phyloP scores from a whole-genome alignment of 2,113 vertebrate genomes.

The Centropus bengalensis region DNA sequence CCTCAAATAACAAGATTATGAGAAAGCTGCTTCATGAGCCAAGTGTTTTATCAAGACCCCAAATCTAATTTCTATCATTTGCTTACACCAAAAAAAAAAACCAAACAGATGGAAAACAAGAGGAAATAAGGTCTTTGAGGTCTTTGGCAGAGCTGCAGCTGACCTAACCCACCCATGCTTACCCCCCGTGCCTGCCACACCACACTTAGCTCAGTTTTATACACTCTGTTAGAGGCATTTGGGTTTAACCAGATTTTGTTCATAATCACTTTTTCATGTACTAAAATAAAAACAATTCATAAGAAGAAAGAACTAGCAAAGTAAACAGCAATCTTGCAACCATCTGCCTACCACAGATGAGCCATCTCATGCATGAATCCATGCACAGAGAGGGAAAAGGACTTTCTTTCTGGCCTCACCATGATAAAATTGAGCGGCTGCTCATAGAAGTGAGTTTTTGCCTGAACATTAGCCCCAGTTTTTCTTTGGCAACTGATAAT shows the following conservation, averaged over 20 bases:
- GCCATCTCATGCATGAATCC: neutral
- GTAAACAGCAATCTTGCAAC: neutral
- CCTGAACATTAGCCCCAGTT: too few relatives aligned
- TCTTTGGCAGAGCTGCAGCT: neutral
- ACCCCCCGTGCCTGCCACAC: accelerated
- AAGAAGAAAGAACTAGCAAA: neutral
- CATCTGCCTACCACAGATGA: neutral
- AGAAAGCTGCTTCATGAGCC: neutral
- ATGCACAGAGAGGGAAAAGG: neutral
- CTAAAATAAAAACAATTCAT: neutral
- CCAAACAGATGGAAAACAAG: neutral
- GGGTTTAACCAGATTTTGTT: neutral
- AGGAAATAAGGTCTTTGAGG: neutral
- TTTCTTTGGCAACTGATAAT: neutral
- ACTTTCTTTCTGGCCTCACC: neutral
- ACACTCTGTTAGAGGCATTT: neutral
- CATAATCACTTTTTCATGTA: neutral
- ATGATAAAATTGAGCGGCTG: neutral
- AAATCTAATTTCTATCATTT: neutral
- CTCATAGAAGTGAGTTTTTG: accelerated
- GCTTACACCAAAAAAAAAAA: neutral
- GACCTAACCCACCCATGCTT: accelerated
- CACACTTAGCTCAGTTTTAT: neutral
- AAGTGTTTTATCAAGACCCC: neutral
- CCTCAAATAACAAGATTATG: neutral